Percentiles rank a stretch among this genome's conserved stretches.
Evolutionary conservation across 2,888 invertebrate species (phyloP).

Genomic region (Pycnomerus fuliginosus): DNA sequence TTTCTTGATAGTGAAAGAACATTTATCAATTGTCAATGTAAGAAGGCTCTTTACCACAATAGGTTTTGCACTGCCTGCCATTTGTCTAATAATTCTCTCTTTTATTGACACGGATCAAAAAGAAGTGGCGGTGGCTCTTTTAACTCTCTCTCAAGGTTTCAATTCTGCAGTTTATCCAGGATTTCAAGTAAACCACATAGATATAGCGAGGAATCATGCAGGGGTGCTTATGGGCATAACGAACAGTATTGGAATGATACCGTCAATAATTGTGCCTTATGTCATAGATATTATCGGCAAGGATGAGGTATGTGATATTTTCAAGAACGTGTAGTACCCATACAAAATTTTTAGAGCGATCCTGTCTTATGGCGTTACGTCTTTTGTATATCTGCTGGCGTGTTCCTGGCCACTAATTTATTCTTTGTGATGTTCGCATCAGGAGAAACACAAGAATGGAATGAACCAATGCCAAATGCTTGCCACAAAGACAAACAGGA

Average conservation of each 20-base stretch:
- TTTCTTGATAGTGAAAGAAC: slow-evolving; percentile 55
- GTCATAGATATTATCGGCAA: no score
- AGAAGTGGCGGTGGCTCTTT: no score
- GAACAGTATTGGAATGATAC: slow-evolving; percentile 70
- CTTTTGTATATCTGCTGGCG: slow-evolving; percentile 69
- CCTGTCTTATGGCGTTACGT: slow-evolving; percentile 67
- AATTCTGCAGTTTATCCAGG: no score
- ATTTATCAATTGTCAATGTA: slow-evolving; percentile 50
- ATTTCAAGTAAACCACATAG: slow-evolving; percentile 72
- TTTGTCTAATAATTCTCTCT: no score
- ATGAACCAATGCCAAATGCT: no score
- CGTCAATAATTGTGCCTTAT: no score
- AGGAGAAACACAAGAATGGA: slow-evolving; percentile 69
- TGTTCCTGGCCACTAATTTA: slow-evolving; percentile 68
- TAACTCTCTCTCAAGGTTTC: no score
- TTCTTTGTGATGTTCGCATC: slow-evolving; percentile 70
- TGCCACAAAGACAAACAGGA: no score
- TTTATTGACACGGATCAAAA: no score
- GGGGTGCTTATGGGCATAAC: slow-evolving; percentile 81
- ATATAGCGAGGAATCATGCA: slow-evolving; percentile 78
- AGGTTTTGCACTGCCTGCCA: no score
- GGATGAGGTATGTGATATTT: no score
- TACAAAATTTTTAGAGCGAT: slow-evolving; percentile 49
- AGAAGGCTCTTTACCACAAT: slow-evolving; percentile 63
- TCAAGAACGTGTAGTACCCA: no score